A percentile compares a stretch with the other conserved stretches of the same genome.
phyloP scores from a whole-genome alignment of 2,888 invertebrate genomes.

The Brachypterus glaber region DNA sequence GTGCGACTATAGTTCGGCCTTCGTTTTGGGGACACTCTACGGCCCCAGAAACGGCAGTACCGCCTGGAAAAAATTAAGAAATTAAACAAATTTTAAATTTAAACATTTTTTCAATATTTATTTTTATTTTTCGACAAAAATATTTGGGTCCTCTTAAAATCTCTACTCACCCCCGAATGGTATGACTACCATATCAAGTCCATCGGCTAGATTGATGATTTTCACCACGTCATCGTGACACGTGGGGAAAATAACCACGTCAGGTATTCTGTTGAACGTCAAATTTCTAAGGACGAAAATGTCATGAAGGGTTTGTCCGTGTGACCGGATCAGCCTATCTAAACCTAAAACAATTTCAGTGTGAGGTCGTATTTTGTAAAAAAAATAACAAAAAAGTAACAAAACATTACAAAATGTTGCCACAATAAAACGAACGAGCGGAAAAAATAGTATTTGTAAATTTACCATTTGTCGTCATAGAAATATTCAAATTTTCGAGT shows the following conservation, averaged over 20 bases:
- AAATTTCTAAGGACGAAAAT: slow-evolving; percentile 69
- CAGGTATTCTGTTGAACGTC: slow-evolving; percentile 76
- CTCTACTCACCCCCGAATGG: slow-evolving; percentile 77
- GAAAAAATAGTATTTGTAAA: not conserved
- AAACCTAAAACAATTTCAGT: slow-evolving; percentile 33
- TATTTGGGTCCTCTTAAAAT: too few species aligned
- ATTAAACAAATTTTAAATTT: too few species aligned
- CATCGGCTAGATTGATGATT: slow-evolving; percentile 66
- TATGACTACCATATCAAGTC: slow-evolving; percentile 71
- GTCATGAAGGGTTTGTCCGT: slow-evolving; percentile 90
- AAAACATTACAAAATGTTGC: not conserved
- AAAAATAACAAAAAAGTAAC: not conserved
- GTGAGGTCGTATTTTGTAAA: not conserved
- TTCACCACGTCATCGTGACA: slow-evolving; percentile 76
- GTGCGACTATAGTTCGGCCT: slow-evolving; percentile 68
- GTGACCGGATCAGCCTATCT: slow-evolving; percentile 79
- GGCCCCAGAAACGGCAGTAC: slow-evolving; percentile 89
- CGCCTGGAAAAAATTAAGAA: too few species aligned
- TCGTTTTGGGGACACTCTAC: slow-evolving; percentile 74
- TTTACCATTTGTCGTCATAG: slow-evolving; percentile 58
- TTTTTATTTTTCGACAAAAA: too few species aligned
- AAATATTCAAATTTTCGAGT: slow-evolving; percentile 46
- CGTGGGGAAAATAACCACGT: slow-evolving; percentile 87
- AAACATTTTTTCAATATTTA: too few species aligned
- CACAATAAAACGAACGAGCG: not conserved